Percentiles rank a stretch among this genome's conserved stretches.
Conservation (phyloP, 2,888 invertebrate genomes). For the Diabrotica balteata region DNA sequence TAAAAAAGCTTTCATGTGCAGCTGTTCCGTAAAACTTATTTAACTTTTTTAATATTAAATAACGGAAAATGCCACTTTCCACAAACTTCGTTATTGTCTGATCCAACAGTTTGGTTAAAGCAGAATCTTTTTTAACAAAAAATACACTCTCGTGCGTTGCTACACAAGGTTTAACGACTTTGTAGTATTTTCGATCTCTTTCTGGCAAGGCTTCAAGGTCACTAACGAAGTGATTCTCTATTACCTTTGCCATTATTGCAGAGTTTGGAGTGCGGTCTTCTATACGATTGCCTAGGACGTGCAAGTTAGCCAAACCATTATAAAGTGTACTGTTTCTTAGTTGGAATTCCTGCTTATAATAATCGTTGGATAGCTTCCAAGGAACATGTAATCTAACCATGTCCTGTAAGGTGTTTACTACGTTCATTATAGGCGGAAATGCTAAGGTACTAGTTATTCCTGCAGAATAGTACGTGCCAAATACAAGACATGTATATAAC, state of each 20-base stretch:
- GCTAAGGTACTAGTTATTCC: conserved; percentile 41
- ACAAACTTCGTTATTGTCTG: conserved; percentile 29
- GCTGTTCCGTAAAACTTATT: conserved; percentile 4
- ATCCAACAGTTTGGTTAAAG: conserved; percentile 39
- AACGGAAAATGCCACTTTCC: conserved; percentile 41
- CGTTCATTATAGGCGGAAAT: conserved; percentile 35
- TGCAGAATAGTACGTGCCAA: conserved; percentile 41
- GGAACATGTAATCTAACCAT: conserved; percentile 36
- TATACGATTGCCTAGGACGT: conserved; percentile 17
- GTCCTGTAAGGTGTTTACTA: conserved; percentile 40
- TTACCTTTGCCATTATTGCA: conserved; percentile 36
- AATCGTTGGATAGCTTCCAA: conserved; percentile 21
- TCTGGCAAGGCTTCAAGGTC: conserved; percentile 39
- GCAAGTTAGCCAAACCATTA: conserved; percentile 26
- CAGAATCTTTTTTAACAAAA: conserved; percentile 42
- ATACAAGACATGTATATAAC: conserved; percentile 32
- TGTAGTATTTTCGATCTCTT: conserved; percentile 34
- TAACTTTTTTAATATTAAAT: conserved; percentile 32
- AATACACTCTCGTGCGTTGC: conserved; percentile 40
- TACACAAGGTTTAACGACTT: conserved; percentile 42
- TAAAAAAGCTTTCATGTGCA: conserved; percentile 29
- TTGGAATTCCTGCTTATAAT: conserved; percentile 14
- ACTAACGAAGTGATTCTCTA: conserved; percentile 41
- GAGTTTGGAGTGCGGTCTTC: conserved; percentile 18
- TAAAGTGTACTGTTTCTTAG: conserved; percentile 24